Base-by-base conservation (phyloP, 2,797 vertebrate genomes). In the Orientallactaga sibirica region DNA sequence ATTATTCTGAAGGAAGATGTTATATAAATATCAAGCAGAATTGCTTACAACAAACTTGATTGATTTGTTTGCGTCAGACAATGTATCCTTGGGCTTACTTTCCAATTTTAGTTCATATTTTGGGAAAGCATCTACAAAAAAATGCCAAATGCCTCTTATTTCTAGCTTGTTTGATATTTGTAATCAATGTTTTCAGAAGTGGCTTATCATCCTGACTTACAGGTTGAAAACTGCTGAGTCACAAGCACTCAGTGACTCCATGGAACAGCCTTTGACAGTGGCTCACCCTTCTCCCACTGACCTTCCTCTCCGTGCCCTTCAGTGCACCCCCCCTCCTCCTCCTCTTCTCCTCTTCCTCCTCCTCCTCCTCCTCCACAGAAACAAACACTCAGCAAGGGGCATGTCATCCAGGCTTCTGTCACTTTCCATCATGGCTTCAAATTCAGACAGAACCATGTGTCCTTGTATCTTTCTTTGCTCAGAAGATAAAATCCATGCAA, bases 41-140 rank as follows among this genome's bases (percentile, higher is more conserved):
- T 18, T 88, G 71, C 73, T 79, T 58, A 73, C 33, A 61, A 71
- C 68, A 64, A 61, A 91, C 61, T n/a, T 84, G 76, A 94, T 71
- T 55, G 76, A 85, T 71, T 95, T 88, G 5, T 92, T 89, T 62
- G 77, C 74, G 27, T 87, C 81, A 67, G 55, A 88, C 22, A 24
- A 61, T 4, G 3, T 61, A 27, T 78, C 71, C 92, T 94, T 87
- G 62, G 48, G 20, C 64, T 91, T 89, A 52, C 24, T 81, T 94
- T 70, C 62, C 43, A 77, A 20, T 81, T 93, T 70, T 25, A 84
- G 58, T 74, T 11, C 7, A 14, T 52, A 79, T 67, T 90, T 91
- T 55, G 6, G 22, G 43, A 37, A 80, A 95, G 82, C 52, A 83
- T 74, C 82, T 81, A 79, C 70, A 68, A 67, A 37, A 37, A 74